Evolutionary conservation across 2,797 vertebrate species (phyloP), one percentile per base, ranked within the genome.

Genomic region (Rhynchonycteris naso): DNA sequence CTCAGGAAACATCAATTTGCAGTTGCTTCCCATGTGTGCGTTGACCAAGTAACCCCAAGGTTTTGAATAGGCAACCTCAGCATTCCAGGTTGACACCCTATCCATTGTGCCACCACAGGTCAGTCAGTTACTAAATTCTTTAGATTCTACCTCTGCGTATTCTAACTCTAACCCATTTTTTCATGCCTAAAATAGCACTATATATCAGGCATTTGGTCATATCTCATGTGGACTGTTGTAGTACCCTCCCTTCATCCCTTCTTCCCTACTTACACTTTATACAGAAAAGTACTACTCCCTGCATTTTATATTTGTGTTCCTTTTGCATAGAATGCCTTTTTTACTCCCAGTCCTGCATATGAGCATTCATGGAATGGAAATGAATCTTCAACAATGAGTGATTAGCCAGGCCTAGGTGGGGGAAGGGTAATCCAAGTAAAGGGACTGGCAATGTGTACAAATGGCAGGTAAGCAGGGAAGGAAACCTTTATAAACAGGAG

Each of bases 401-500:
- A 95, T 85, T 86, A 95, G 71, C 35, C 43, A 72, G 72, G 22
- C 26, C 21, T 90, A 63, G 35, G 30, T 79, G 10, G 26, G 30
- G 22, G 35, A 66, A 83, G 35, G n/a, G 3, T 74, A 30, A 93
- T 85, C 63, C 33, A 65, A 65, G 28, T 79, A 72, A 81, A 88
- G 43, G 35, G 28, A 66, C n/a, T 38, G 85, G 74, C 56, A 91
- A 1, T 71, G 58, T 94, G 35, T 71, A 43, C 28, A 80, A 65
- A 93, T 59, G 4, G 30, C 66, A 35, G 30, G 30, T 76, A 66
- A 76, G 9, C 52, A 84, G 52, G 78, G 35, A 82, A 28, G 74
- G 58, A 90, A 78, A 66, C 30, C 24, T 94, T 96, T 75, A 56
- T 95, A 75, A 93, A 59, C 90, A 95, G 47, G 69, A 89, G 74